Evolutionary conservation across 2,797 vertebrate species (phyloP), one percentile per base, ranked within the genome.

Genomic region (Podarcis siculus): DNA sequence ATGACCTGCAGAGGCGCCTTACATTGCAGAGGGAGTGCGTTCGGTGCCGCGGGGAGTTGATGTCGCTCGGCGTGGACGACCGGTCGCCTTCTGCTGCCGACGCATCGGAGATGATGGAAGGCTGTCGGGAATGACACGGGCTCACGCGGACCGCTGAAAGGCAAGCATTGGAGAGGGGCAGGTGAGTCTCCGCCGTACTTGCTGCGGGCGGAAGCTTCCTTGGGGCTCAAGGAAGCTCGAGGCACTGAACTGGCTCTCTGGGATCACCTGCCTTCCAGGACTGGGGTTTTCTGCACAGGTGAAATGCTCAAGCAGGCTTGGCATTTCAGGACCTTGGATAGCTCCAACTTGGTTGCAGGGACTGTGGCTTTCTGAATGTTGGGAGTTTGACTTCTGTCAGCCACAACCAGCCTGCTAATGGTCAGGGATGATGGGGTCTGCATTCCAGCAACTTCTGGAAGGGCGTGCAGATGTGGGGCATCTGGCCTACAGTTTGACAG

Each of bases 21-120:
- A 99, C 99, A 91, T 99, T 99, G 98, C 99, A 99, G 97, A 99
- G 98, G 30, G 99, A 99, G 97, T 99, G 98, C 0, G 98, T 99
- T 98, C 99, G 97, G 94, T 99, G 99, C 87, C 98, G 98, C 3
- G 99, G 99, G 0, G 99, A 99, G 97, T 99, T 99, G 97, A 99
- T 98, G 97, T 99, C 99, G 0, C 99, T 99, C 0, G 98, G 99
- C 0, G 99, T 99, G 91, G 98, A 99, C 0, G 98, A 99, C 66
- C 98, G 97, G 96, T 99, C 99, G 0, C 98, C 99, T 82, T 99
- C 98, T 0, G 98, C 98, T 0, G 97, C 98, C 0, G 98, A 99
- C 2, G 98, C 98, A 0, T 99, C 99, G 0, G 99, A 99, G 97
- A 99, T 98, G 97, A 99, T 97, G 32, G 98, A 99, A 49, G 98